Evolutionary conservation across 2,888 invertebrate species (phyloP).

Genomic region (Ommatoiulus sabulosus): DNA sequence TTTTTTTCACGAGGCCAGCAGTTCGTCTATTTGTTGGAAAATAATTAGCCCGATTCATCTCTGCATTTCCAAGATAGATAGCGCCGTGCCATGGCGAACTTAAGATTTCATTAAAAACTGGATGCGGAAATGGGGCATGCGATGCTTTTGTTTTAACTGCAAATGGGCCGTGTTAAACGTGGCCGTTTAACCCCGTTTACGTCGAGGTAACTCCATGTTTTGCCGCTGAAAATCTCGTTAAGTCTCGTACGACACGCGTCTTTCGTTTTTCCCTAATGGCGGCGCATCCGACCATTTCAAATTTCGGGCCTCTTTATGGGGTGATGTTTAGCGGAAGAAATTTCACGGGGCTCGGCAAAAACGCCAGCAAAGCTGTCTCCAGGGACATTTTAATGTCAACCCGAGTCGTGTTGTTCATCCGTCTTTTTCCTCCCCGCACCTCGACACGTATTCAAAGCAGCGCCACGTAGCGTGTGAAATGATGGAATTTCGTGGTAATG

Average conservation of each 20-base stretch:
- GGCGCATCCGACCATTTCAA: constrained; percentile 36
- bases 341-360: neutral
- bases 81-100: neutral
- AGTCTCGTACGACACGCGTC: neutral
- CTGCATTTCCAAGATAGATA: constrained; percentile 14
- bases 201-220: neutral
- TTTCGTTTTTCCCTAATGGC: neutral
- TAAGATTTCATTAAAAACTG: neutral
- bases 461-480: constrained; percentile 1
- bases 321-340: constrained; percentile 38
- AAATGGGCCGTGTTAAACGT: constrained; percentile 2
- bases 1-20: neutral
- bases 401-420: neutral
- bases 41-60: neutral
- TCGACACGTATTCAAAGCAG: neutral
- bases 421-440: neutral
- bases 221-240: neutral
- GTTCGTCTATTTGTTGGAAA: constrained; percentile 22
- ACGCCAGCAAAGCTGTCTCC: constrained; percentile 3
- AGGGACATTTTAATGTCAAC: constrained; percentile 9
- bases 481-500: neutral
- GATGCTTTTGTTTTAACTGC: constrained; percentile 20
- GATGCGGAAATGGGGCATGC: neutral
- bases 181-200: neutral
- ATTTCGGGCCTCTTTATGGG: neutral